Conservation (phyloP, 2,113 vertebrate genomes). For the Dissostichus mawsoni region DNA sequence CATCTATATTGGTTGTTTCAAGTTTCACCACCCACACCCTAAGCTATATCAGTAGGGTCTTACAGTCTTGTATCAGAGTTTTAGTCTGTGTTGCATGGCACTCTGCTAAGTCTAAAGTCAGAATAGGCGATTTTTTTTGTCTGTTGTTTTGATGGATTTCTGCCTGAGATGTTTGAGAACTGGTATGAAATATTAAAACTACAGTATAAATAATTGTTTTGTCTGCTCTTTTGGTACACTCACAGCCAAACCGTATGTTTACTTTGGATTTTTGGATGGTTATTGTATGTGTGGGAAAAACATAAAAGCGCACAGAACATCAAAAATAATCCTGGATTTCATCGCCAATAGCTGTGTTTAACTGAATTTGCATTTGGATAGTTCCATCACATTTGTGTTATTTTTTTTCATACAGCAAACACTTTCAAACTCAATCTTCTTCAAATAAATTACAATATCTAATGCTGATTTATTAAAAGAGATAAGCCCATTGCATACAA, state of each 20-base stretch:
- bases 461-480: conserved; percentile 13
- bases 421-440: background rate
- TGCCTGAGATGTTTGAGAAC: conserved; percentile 15
- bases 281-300: conserved; percentile 16
- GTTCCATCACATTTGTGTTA: background rate
- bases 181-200: conserved; percentile 19
- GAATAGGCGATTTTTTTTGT: background rate
- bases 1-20: no score
- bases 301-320: conserved; percentile 7
- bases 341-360: background rate
- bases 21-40: no score
- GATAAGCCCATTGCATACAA: conserved; percentile 4
- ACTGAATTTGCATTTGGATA: background rate
- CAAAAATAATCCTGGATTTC: conserved; percentile 9
- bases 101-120: background rate
- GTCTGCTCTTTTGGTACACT: conserved; percentile 12
- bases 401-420: conserved; percentile 15
- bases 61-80: background rate
- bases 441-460: background rate
- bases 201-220: conserved; percentile 6
- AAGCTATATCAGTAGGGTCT: background rate
- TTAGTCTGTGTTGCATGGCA: background rate
- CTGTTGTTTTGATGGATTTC: conserved; percentile 8
- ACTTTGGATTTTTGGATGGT: conserved; percentile 10
- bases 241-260: conserved; percentile 13